Percentiles rank a stretch among this genome's conserved stretches.
These are phyloP conservation scores for Himalopsyche phryganea DNA, from an alignment of 1,140 invertebrate species.

Conservation along the genomic window DNA sequence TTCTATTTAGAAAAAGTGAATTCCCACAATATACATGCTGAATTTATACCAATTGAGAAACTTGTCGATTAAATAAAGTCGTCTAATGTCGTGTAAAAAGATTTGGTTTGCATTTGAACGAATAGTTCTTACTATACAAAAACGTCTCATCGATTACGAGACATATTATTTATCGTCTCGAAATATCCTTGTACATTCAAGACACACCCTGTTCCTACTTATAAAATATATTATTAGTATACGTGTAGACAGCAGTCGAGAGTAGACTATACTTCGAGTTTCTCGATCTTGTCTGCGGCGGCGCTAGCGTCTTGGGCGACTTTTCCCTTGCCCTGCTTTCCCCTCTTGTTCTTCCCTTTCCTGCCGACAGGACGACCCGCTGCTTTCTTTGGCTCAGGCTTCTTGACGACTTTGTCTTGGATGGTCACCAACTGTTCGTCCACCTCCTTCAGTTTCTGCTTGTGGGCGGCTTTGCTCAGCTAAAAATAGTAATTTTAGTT, in stretches of 20 bases:
- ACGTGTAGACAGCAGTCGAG: not conserved
- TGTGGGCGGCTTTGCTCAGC: slow-evolving; percentile 26
- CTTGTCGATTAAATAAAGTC: too few relatives aligned
- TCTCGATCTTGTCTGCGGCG: slow-evolving; percentile 22
- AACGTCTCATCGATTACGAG: too few relatives aligned
- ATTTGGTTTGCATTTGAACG: too few relatives aligned
- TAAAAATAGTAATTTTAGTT: too few relatives aligned
- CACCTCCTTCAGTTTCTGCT: slow-evolving; percentile 27
- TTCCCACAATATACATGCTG: too few relatives aligned
- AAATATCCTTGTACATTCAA: too few relatives aligned
- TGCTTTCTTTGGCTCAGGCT: slow-evolving; percentile 24
- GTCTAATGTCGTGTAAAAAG: too few relatives aligned
- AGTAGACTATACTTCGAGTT: slow-evolving; percentile 20
- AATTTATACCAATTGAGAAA: too few relatives aligned
- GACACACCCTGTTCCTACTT: too few relatives aligned
- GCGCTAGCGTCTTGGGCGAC: slow-evolving; percentile 5
- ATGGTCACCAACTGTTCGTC: slow-evolving; percentile 25
- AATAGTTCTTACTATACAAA: too few relatives aligned
- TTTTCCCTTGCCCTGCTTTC: slow-evolving; percentile 13
- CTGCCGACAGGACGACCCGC: not conserved
- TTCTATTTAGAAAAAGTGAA: too few relatives aligned
- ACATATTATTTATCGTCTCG: not conserved
- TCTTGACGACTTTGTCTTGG: slow-evolving; percentile 28
- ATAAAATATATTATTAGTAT: not conserved
- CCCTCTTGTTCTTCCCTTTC: slow-evolving; percentile 22